Base-by-base conservation (phyloP, 1,140 invertebrate genomes). In the Diachasma alloeum region DNA sequence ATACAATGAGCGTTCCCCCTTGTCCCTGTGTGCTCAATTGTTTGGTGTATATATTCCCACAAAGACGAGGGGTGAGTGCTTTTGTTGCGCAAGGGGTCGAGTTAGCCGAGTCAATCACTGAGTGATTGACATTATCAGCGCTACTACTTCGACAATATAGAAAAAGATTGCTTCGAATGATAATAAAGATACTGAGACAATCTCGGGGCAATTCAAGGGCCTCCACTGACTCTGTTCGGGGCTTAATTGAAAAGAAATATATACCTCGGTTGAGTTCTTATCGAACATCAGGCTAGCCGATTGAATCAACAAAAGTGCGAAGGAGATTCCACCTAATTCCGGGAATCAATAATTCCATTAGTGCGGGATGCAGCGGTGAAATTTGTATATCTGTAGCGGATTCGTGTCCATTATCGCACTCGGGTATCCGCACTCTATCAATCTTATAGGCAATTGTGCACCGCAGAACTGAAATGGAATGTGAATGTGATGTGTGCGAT, bases 71-170 rank as follows among this genome's bases (percentile, higher is more conserved):
- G 56, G 59, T 26, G 42, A 66, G 63, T 67, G 11, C 69, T 67
- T 66, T 46, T 53, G 26, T 42, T 37, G 48, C 1, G 19, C 13
- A 17, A 59, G 72, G 46, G 53, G 17, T 36, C 13, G 75, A 76
- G 69, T 56, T 59, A 76, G 69, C 48, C 67, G 69, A 76, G 75
- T 71, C 75, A 71, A 76, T 71, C 75, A 71, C 75, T 22, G 69
- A 71, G 44, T 71, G 75, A 76, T 48, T 71, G 75, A 76, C 75
- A 68, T 76, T 71, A 76, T 71, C 75, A 63, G 53, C 70, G 13
- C 22, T 36, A 46, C 74, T 46, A 31, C 46, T 68, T 31, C 10
- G 5, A 63, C 59, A 76, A 67, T 69, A 69, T 76, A 63, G 42
- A 44, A 76, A 53, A 53, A 76, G 74, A 76, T 76, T 76, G 67